Evolutionary conservation across 2,888 invertebrate genomes (phyloP).

Genomic region (Hydrotaea diabolus): DNA sequence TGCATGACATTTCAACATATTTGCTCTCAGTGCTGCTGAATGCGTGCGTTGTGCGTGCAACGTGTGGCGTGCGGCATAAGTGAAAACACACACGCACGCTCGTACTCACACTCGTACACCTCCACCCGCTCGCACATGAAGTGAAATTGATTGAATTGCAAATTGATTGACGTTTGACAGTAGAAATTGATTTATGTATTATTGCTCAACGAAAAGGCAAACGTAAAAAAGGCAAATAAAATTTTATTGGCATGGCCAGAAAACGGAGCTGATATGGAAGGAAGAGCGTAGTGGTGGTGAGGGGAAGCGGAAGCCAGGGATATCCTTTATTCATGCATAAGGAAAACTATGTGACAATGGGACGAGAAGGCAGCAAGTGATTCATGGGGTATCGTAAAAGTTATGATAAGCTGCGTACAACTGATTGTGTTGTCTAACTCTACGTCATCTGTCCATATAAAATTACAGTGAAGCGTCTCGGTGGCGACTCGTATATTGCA

Average conservation of each 20-base stretch:
- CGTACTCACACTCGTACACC: background rate
- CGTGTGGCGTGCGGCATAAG: conserved; percentile 6
- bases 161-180: conserved; percentile 79
- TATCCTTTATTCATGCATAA: too few species aligned
- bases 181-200: conserved; percentile 75
- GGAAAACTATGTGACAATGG: background rate
- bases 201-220: background rate
- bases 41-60: conserved; percentile 10
- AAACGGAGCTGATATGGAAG: too few species aligned
- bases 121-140: conserved; percentile 6
- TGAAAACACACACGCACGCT: background rate
- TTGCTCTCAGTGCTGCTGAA: background rate
- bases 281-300: too few species aligned
- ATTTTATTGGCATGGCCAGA: background rate
- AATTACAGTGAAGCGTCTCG: too few species aligned
- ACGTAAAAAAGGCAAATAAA: background rate
- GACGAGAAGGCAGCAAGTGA: background rate
- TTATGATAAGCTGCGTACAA: too few species aligned
- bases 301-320: too few species aligned
- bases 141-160: conserved; percentile 75
- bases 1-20: conserved; percentile 8
- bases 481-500: too few species aligned
- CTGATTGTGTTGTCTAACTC: too few species aligned
- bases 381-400: background rate
- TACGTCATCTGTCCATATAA: too few species aligned